Conservation (phyloP, 1,140 invertebrate genomes). For the Homarus americanus region DNA sequence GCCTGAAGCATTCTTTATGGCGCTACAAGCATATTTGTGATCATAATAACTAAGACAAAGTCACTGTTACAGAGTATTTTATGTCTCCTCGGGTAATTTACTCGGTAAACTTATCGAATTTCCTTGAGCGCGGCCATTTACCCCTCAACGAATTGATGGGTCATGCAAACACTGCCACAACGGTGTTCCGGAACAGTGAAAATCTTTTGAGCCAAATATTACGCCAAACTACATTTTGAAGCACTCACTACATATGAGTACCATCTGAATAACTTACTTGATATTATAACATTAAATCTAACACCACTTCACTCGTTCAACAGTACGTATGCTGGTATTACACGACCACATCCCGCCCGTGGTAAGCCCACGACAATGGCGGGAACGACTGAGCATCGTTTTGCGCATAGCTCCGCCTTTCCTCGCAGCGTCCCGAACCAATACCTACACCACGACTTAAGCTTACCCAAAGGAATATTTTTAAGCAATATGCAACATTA, state of each 20-base stretch:
- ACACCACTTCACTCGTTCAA: not conserved
- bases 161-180: not conserved
- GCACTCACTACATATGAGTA: not conserved
- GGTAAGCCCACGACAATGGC: constrained; percentile 49
- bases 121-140: not conserved
- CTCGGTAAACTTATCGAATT: no score
- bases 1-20: no score
- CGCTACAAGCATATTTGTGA: no score
- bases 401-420: constrained; percentile 39
- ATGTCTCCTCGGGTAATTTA: no score
- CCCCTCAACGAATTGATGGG: not conserved
- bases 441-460: no score
- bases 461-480: no score
- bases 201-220: not conserved
- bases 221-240: not conserved
- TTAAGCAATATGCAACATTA: no score
- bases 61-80: no score
- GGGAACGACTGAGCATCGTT: constrained; percentile 49
- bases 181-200: no score
- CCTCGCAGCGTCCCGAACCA: not conserved
- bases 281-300: not conserved
- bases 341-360: constrained; percentile 36
- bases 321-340: not conserved
- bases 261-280: constrained; percentile 2
- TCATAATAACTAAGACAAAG: no score